These are phyloP conservation scores for Brachymystax lenok DNA, from an alignment of 2,797 vertebrate species.

Conservation along the genomic window DNA sequence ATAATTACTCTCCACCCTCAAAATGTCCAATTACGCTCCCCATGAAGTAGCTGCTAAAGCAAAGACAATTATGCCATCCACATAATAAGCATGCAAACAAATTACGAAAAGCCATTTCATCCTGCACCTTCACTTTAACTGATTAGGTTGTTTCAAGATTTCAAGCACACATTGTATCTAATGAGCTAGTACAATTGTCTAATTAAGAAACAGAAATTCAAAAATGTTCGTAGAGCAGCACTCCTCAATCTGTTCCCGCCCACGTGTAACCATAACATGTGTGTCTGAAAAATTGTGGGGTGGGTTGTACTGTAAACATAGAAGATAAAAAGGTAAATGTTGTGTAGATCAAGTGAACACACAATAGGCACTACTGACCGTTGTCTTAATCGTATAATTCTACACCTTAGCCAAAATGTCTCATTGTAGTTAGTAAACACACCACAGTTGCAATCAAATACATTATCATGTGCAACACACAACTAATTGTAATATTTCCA, in stretches of 20 bases:
- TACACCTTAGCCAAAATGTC: neutral
- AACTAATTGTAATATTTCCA: conserved; percentile 49
- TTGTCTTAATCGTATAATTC: neutral
- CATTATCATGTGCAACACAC: conserved; percentile 46
- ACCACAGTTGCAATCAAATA: conserved; percentile 16
- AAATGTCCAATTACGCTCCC: neutral
- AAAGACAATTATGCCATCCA: neutral
- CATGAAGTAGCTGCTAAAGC: conserved; percentile 1
- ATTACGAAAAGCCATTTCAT: neutral
- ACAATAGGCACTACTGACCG: neutral
- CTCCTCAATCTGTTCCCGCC: too few relatives aligned
- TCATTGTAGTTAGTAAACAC: neutral
- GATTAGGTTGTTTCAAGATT: neutral
- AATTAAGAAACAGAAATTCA: too few relatives aligned
- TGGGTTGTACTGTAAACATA: neutral
- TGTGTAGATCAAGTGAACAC: too few relatives aligned
- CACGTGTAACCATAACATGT: neutral
- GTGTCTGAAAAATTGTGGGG: neutral
- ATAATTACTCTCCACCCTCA: neutral
- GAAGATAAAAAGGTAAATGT: too few relatives aligned
- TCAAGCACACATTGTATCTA: neutral
- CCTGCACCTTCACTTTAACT: neutral
- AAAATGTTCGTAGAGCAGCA: too few relatives aligned
- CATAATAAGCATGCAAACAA: conserved; percentile 1
- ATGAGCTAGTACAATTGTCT: too few relatives aligned